Base-by-base conservation (phyloP, 2,113 vertebrate genomes). In the Asarcornis scutulata region DNA sequence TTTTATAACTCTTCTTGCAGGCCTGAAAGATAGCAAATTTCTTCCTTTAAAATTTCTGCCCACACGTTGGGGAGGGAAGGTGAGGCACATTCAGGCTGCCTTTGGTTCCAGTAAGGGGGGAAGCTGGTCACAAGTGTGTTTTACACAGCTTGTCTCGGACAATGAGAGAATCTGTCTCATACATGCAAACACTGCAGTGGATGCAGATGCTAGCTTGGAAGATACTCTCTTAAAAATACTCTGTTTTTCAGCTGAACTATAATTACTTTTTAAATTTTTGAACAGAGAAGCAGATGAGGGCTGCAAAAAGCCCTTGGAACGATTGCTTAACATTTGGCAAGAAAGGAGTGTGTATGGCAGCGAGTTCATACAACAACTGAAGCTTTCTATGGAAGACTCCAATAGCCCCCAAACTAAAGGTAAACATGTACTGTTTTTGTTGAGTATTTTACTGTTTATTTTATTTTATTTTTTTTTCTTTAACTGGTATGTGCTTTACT, bases 291-390 rank as follows among this genome's bases (percentile, higher is more conserved):
- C 98, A 92, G 99, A 99, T 7, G 99, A 99, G 31, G 98, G 98
- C 87, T 99, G 99, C 98, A 99, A 98, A 98, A 99, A 99, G 96
- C 99, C 98, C 95, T 98, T 99, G 99, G 99, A 99, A 96, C 97
- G 99, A 90, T 93, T 99, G 96, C 98, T 99, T 87, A 99, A 98
- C 97, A 99, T 99, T 98, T 99, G 99, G 99, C 99, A 99, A 97
- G 99, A 99, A 97, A 98, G 99, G 77, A 98, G 96, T 25, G 99
- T 99, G 60, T 99, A 99, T 97, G 98, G 99, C 95, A 91, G 96
- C 1, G 99, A 99, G 97, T 99, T 99, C 97, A 99, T 99, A 85
- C 99, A 99, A 97, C 99, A 99, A 94, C 98, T 99, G 87, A 99
- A 98, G 90, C 98, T 99, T 86, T 99, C 99, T 85, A 99, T 99